Evolutionary conservation across 2,797 vertebrate genomes (phyloP).

Genomic region (Megalops cyprinoides): DNA sequence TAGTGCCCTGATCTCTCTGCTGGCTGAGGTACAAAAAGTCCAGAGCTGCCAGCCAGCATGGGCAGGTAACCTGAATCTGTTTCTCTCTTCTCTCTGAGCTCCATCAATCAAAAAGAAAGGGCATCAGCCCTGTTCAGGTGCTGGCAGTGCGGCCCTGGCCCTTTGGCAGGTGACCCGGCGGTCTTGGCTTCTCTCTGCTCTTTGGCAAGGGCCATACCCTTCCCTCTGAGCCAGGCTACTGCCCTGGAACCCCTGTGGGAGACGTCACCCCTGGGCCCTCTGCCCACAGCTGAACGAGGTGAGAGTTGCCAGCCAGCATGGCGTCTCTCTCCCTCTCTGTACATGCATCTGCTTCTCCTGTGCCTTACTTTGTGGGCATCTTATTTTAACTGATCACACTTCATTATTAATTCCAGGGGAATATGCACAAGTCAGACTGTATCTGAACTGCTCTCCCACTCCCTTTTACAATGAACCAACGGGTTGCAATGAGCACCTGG

Average conservation of each 20-base stretch:
- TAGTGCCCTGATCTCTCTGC: not conserved
- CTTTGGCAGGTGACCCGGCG: not conserved
- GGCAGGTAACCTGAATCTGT: conserved; percentile 6
- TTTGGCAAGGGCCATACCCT: not conserved
- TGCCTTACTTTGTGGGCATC: not conserved
- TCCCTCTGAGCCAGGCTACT: not conserved
- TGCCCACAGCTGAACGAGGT: not conserved
- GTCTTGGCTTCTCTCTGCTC: not conserved
- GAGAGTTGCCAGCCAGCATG: not conserved
- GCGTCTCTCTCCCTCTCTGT: not conserved
- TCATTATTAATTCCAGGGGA: not conserved
- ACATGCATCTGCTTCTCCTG: not conserved
- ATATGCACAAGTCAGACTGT: not conserved
- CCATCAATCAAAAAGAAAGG: not conserved
- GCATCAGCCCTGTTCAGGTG: conserved; percentile 6
- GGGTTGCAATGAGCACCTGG: not conserved
- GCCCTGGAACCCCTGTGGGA: not conserved
- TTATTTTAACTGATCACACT: not conserved
- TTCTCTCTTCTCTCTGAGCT: conserved; percentile 2
- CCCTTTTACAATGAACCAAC: not conserved
- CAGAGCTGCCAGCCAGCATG: conserved; percentile 19
- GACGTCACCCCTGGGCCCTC: not conserved
- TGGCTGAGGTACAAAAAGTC: not conserved
- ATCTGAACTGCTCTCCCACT: not conserved
- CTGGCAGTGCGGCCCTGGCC: not conserved